Base-by-base conservation (phyloP, 2,797 vertebrate genomes). In the Pseudochirops cupreus region DNA sequence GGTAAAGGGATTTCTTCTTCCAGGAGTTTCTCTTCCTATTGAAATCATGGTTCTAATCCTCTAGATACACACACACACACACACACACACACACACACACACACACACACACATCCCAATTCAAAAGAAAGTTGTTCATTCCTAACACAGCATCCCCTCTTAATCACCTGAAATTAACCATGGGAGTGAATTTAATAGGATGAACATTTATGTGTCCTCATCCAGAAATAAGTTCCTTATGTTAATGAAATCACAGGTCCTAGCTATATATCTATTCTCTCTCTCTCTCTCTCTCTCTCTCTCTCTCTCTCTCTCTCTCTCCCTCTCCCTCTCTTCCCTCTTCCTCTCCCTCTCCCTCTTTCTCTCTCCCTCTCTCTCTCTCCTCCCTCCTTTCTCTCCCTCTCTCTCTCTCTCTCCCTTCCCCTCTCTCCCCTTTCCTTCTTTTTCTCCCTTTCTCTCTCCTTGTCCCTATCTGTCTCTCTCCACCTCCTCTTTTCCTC, bases 361-460 rank as follows among this genome's bases (percentile, higher is more conserved):
- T n/a, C 31, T 33, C 62, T n/a, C 0, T 3, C 9, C 29, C 28
- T 28, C 7, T 59, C 58, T 18, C 4, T 18, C 62, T 18, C 13
- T 67, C 1, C 4, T 13, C 16, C 62, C 33, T 0, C 5, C 33
- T 6, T 13, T 7, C 62, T 67, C 62, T 16, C 26, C 31, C 11
- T 2, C 26, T 11, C 1, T 10, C 57, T 11, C 24, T 28, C 7
- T 29, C 11, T 58, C 26, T 28, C 11, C 3, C 28, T 59, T 1
- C 29, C 28, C 7, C 28, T 29, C 9, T 4, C 29, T 33, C 58
- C 29, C 58, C 28, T 3, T 2, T 14, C 14, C 4, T 58, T 24
- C 9, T 1, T 58, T 24, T 2, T 1, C 13, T 18, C 16, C n/a
- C 13, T 18, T 4, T 18, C 1, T 16, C 13, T 1, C 57, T 29